Evolutionary conservation across 2,888 invertebrate genomes (phyloP), one percentile per base, ranked within the genome.

Genomic region (Lumbricus terrestris): DNA sequence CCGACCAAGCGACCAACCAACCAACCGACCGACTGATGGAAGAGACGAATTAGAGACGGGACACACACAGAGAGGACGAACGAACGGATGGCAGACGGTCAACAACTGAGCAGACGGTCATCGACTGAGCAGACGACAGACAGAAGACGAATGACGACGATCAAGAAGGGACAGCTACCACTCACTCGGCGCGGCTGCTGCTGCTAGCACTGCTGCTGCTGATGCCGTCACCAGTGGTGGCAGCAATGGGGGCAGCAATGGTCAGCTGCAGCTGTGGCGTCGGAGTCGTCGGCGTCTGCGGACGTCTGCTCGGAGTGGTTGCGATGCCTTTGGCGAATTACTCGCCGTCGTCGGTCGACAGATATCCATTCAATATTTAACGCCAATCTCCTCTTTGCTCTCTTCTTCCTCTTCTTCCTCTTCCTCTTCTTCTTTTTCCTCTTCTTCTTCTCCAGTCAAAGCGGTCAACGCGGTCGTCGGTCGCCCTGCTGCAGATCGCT

Each of bases 351-450:
- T 69, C n/a, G 69, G n/a, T n/a, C n/a, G n/a, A n/a, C n/a, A 69
- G 69, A 69, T 69, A 69, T 69, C 69, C 69, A n/a, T 69, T 69
- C 69, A 69, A 69, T 69, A 69, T 69, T 69, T 69, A 69, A 69
- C 69, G 69, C 69, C 69, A 69, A 69, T 69, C 69, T 69, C 69
- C 69, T 69, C 69, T 29, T n/a, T 69, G 69, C 69, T 69, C 69
- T 69, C 69, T 69, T 69, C 69, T 69, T n/a, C n/a, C n/a, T n/a
- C n/a, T n/a, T n/a, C n/a, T n/a, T n/a, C n/a, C n/a, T n/a, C n/a
- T n/a, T n/a, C n/a, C n/a, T n/a, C n/a, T n/a, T n/a, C n/a, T n/a
- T n/a, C n/a, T n/a, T n/a, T n/a, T n/a, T n/a, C n/a, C n/a, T n/a
- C n/a, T n/a, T n/a, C n/a, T n/a, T n/a, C n/a, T n/a, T n/a, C n/a